A percentile compares a stretch with the other conserved stretches of the same genome.
phyloP scores from a whole-genome alignment of 2,888 invertebrate genomes.

The Chloroclysta siterata region DNA sequence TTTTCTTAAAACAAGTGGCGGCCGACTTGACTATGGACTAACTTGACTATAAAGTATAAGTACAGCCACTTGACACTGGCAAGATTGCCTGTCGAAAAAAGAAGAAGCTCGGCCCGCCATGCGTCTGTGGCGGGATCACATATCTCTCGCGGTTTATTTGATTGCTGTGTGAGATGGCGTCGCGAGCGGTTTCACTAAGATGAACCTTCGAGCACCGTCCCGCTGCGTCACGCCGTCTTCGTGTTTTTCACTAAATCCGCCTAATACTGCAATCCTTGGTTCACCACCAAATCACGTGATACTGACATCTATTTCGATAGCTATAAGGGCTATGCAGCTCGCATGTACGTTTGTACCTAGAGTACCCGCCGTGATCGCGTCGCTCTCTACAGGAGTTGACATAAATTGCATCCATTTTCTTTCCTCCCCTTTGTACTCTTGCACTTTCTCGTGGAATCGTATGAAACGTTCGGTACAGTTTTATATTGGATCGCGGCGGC shows the following conservation, averaged over 20 bases:
- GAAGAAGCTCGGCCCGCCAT: too few relatives aligned
- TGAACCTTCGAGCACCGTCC: constrained; percentile 23
- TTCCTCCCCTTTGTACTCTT: constrained; percentile 38
- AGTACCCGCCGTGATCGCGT: constrained; percentile 32
- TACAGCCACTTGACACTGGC: too few relatives aligned
- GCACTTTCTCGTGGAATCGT: constrained; percentile 28
- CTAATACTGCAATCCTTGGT: constrained; percentile 34
- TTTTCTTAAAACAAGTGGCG: too few relatives aligned
- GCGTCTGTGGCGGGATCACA: too few relatives aligned
- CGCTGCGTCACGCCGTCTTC: constrained; percentile 38
- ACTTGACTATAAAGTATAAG: too few relatives aligned
- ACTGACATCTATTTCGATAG: constrained; percentile 22
- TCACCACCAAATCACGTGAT: constrained; percentile 13
- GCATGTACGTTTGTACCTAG: constrained; percentile 10
- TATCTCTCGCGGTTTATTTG: too few relatives aligned
- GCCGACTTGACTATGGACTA: too few relatives aligned
- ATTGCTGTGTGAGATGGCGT: not conserved
- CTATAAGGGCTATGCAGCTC: constrained; percentile 4
- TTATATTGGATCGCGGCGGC: constrained; percentile 24
- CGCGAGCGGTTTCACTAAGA: constrained; percentile 23
- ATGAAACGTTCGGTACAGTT: constrained; percentile 30
- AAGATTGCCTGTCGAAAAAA: too few relatives aligned
- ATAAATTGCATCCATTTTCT: constrained; percentile 54
- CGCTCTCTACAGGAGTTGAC: constrained; percentile 39
- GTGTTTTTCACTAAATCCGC: constrained; percentile 44